Conservation (phyloP, 2,797 vertebrate genomes). For the Lagorchestes hirsutus region DNA sequence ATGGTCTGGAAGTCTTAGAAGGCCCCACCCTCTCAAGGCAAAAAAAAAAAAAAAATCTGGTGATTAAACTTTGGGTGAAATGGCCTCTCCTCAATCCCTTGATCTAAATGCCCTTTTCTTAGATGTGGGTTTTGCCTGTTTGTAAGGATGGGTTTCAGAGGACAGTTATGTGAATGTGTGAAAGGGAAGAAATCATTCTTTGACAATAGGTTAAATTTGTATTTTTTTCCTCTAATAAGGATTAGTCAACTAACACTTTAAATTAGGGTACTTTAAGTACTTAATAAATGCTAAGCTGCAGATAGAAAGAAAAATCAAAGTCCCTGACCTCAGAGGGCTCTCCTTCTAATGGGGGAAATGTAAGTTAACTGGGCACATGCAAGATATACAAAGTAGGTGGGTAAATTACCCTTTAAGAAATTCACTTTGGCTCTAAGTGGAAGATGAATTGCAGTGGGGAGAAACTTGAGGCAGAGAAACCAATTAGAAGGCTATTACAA, state of each 20-base stretch:
- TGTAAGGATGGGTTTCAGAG: neutral
- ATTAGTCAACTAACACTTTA: neutral
- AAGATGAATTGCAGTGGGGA: neutral
- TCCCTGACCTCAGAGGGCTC: neutral
- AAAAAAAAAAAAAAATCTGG: too few species aligned
- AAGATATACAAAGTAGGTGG: neutral
- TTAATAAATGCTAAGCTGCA: neutral
- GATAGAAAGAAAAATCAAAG: neutral
- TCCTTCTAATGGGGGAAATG: neutral
- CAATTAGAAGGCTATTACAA: neutral
- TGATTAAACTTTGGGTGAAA: too few species aligned
- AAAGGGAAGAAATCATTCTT: neutral
- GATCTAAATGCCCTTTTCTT: neutral
- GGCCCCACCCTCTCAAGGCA: too few species aligned
- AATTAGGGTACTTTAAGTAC: neutral
- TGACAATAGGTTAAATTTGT: neutral
- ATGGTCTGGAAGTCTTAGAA: too few species aligned
- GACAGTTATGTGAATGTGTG: neutral
- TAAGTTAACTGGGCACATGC: neutral
- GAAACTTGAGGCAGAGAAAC: neutral
- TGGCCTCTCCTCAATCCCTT: too few species aligned
- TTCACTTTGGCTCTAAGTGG: neutral
- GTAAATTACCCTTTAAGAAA: neutral
- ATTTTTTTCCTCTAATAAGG: neutral
- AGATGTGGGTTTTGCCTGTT: neutral